These are phyloP conservation scores for Chinchilla lanigera DNA, from an alignment of 2,113 vertebrate species.

Conservation along the genomic window DNA sequence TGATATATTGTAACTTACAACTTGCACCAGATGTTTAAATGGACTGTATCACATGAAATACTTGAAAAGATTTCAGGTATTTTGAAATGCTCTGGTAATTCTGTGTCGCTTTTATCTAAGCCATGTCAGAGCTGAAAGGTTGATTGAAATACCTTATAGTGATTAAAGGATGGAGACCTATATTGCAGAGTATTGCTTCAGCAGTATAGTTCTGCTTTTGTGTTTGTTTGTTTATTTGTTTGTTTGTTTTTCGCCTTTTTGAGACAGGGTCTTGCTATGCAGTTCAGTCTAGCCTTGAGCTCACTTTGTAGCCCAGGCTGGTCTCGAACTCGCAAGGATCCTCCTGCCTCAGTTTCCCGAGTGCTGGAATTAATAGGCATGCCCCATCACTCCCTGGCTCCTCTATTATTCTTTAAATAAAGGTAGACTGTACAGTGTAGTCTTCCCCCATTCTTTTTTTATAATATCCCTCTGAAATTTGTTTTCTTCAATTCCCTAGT, in stretches of 20 bases:
- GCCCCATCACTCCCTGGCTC: too few species aligned
- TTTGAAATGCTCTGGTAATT: constrained; percentile 51
- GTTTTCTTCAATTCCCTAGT: constrained; percentile 24
- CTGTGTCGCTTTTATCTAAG: constrained; percentile 36
- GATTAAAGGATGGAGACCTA: neutral
- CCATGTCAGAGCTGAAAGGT: neutral
- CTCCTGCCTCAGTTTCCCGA: too few species aligned
- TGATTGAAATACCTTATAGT: constrained; percentile 34
- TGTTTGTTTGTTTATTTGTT: too few species aligned
- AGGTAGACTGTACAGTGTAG: neutral
- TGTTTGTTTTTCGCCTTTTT: too few species aligned
- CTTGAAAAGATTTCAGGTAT: constrained; percentile 40
- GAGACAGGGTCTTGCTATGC: too few species aligned
- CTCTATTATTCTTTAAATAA: neutral
- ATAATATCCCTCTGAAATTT: neutral
- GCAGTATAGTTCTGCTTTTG: neutral
- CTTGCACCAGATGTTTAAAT: constrained; percentile 5
- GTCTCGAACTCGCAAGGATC: too few species aligned
- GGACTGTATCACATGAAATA: neutral
- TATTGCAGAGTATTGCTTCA: constrained; percentile 36
- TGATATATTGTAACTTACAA: neutral
- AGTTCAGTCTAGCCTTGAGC: too few species aligned
- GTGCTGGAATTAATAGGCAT: too few species aligned
- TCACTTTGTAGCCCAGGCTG: too few species aligned
- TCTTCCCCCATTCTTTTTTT: neutral